phyloP scores from a whole-genome alignment of 2,797 vertebrate genomes.

The Chanos chanos region DNA sequence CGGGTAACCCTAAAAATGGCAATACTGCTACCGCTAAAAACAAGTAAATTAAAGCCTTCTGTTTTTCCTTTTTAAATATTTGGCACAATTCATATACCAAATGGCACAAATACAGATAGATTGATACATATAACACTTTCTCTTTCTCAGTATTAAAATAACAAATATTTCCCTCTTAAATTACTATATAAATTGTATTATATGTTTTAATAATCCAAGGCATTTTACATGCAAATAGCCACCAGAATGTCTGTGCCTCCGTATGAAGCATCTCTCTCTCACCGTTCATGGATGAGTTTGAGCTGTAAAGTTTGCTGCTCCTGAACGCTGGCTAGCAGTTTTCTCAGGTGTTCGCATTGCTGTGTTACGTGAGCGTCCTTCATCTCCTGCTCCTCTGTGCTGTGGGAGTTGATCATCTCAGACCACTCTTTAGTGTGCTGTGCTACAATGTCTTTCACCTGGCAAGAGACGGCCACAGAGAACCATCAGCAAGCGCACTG shows the following conservation, averaged over 20 bases:
- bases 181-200: too few relatives aligned
- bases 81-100: too few relatives aligned
- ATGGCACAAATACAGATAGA: too few relatives aligned
- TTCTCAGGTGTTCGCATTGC: conserved; percentile 91
- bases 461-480: neutral
- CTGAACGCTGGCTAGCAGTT: conserved; percentile 82
- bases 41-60: too few relatives aligned
- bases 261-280: conserved; percentile 28
- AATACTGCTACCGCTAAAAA: too few relatives aligned
- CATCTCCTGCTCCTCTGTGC: conserved; percentile 87
- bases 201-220: neutral
- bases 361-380: conserved; percentile 88
- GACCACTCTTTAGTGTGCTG: conserved; percentile 99
- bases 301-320: conserved; percentile 93
- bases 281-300: conserved; percentile 94
- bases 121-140: too few relatives aligned
- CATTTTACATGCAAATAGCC: neutral
- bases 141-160: too few relatives aligned
- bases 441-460: conserved; percentile 96
- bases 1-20: too few relatives aligned
- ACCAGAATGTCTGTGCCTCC: neutral
- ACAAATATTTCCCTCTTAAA: too few relatives aligned
- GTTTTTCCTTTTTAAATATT: too few relatives aligned
- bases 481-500: neutral
- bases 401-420: conserved; percentile 89